Conservation (phyloP, 2,888 invertebrate species). For the Drosophila cyrtoloma region DNA sequence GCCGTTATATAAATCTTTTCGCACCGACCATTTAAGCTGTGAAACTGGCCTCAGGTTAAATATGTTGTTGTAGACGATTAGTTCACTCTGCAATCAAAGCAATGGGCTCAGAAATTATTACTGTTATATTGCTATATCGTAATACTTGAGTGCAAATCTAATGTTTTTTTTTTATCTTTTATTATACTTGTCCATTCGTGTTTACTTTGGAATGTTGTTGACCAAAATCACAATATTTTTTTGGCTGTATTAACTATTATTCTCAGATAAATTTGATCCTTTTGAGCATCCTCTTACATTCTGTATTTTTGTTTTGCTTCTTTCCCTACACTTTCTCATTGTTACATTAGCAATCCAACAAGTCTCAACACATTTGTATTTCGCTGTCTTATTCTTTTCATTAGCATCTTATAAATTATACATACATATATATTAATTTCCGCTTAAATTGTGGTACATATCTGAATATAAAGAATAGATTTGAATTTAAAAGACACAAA, state of each 20-base stretch:
- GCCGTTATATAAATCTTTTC: constrained; percentile 72
- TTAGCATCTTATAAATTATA: not conserved
- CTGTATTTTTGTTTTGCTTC: not conserved
- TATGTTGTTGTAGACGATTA: constrained; percentile 6
- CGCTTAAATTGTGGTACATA: not conserved
- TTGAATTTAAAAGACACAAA: not conserved
- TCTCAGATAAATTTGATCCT: not conserved
- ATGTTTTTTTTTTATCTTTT: not conserved
- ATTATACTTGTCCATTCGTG: not conserved
- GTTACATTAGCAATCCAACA: not conserved
- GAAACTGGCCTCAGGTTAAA: constrained; percentile 49
- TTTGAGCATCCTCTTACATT: not conserved
- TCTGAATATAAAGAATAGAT: not conserved
- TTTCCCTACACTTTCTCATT: not conserved
- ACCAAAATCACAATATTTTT: not conserved
- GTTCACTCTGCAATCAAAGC: constrained; percentile 12
- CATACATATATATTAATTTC: not conserved
- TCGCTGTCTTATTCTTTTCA: not conserved
- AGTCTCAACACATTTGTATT: not conserved
- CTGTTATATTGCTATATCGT: constrained; percentile 19
- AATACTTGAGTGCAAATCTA: constrained; percentile 10
- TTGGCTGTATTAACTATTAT: not conserved
- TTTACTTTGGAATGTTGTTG: not conserved
- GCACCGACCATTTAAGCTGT: constrained; percentile 51
- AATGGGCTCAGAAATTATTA: constrained; percentile 3